A percentile compares a stretch with the other conserved stretches of the same genome.
Conservation (phyloP, 2,113 vertebrate genomes). For the Empidonax traillii region DNA sequence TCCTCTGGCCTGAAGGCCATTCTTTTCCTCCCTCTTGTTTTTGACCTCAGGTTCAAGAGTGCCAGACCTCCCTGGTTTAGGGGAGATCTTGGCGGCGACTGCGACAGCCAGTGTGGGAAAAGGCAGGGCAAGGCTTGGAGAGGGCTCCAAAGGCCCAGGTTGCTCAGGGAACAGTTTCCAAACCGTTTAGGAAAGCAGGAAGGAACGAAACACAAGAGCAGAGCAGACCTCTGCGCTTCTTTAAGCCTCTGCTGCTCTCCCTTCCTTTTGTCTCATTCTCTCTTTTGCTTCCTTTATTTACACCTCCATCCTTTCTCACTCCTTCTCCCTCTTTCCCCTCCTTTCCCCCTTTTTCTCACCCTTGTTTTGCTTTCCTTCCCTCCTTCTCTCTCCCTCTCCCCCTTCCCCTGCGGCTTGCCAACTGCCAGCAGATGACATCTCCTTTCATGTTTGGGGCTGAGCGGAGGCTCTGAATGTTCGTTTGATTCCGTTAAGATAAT, state of each 20-base stretch:
- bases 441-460: slow-evolving; percentile 99
- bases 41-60: slow-evolving; percentile 74
- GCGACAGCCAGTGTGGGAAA: slow-evolving; percentile 29
- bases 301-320: neutral
- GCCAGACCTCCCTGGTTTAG: slow-evolving; percentile 60
- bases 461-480: slow-evolving; percentile 96
- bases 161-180: neutral
- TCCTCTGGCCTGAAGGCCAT: slow-evolving; percentile 69
- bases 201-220: neutral
- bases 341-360: slow-evolving; percentile 30
- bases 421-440: slow-evolving; percentile 97
- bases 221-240: neutral
- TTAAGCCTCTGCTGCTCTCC: neutral
- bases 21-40: slow-evolving; percentile 59
- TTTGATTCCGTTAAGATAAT: slow-evolving; percentile 99
- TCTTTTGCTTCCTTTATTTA: neutral
- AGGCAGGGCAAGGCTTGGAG: slow-evolving; percentile 25
- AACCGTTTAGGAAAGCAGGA: neutral
- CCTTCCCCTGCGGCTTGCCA: slow-evolving; percentile 90
- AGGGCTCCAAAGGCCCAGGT: neutral
- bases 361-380: slow-evolving; percentile 49
- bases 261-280: neutral
- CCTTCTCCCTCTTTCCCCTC: neutral
- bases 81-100: neutral
- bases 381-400: slow-evolving; percentile 64